Conservation (phyloP, 1,140 invertebrate genomes). For the Gonatopus flavifemur region DNA sequence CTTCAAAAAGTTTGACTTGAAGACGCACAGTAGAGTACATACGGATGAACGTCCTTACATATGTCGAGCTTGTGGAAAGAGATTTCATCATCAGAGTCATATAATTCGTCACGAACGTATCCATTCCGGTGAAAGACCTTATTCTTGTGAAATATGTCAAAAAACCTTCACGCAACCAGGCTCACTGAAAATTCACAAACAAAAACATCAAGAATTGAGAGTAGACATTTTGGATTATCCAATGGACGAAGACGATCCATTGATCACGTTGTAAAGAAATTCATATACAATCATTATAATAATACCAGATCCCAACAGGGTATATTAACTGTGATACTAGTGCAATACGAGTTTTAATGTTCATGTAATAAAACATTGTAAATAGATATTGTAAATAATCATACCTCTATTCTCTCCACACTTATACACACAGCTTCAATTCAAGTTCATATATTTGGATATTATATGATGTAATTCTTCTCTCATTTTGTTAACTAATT, state of each 20-base stretch:
- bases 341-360: too few relatives aligned
- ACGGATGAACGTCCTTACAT: slow-evolving; percentile 60
- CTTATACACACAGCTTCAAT: too few relatives aligned
- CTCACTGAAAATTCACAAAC: slow-evolving; percentile 38
- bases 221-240: slow-evolving; percentile 39
- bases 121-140: slow-evolving; percentile 52
- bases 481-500: too few relatives aligned
- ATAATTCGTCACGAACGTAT: slow-evolving; percentile 52
- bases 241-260: slow-evolving; percentile 15
- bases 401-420: too few relatives aligned
- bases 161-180: slow-evolving; percentile 42
- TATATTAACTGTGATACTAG: too few relatives aligned
- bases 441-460: too few relatives aligned
- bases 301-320: too few relatives aligned
- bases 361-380: too few relatives aligned
- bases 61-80: slow-evolving; percentile 59
- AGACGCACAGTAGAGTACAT: slow-evolving; percentile 55
- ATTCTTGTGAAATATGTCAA: slow-evolving; percentile 40
- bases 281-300: too few relatives aligned
- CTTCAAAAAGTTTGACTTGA: slow-evolving; percentile 52
- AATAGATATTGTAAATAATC: too few relatives aligned
- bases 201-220: slow-evolving; percentile 34
- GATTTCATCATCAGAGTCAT: slow-evolving; percentile 55
- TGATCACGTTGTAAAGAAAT: slow-evolving; percentile 6
- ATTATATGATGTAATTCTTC: too few relatives aligned